Conservation (phyloP, 2,888 invertebrate genomes). For the Pocota personata region DNA sequence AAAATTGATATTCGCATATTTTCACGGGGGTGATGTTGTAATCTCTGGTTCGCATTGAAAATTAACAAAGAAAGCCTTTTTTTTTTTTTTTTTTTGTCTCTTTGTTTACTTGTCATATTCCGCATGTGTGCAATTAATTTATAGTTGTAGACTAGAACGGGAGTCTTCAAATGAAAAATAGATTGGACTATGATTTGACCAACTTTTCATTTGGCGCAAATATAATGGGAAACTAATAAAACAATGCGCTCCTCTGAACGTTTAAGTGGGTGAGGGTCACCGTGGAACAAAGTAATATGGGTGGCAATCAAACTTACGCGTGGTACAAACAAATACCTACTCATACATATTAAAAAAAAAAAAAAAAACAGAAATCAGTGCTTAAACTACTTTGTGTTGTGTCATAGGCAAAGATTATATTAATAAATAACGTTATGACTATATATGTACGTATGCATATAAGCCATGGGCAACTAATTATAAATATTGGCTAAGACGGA, state of each 20-base stretch:
- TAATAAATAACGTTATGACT: slow-evolving; percentile 8
- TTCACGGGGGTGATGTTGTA: slow-evolving; percentile 27
- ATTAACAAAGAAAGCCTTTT: slow-evolving; percentile 58
- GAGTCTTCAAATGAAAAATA: neutral
- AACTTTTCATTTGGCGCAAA: slow-evolving; percentile 31
- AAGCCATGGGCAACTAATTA: slow-evolving; percentile 34
- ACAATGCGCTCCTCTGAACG: neutral
- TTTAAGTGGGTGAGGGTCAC: slow-evolving; percentile 57
- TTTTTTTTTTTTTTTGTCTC: slow-evolving; percentile 29
- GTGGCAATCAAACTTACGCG: neutral
- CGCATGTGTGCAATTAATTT: slow-evolving; percentile 57
- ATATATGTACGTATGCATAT: neutral
- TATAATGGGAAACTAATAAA: slow-evolving; percentile 2
- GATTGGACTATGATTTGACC: neutral
- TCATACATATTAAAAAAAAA: neutral
- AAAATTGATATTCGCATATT: slow-evolving; percentile 11
- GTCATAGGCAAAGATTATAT: slow-evolving; percentile 28
- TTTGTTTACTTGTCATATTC: slow-evolving; percentile 69
- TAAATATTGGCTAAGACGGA: slow-evolving; percentile 32
- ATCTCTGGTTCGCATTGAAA: slow-evolving; percentile 7
- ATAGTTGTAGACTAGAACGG: neutral
- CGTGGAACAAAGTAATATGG: slow-evolving; percentile 11
- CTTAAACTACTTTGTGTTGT: slow-evolving; percentile 23
- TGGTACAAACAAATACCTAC: neutral
- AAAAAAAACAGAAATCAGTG: no score